Evolutionary conservation across 2,888 invertebrate genomes (phyloP), one percentile per base, ranked within the genome.

Genomic region (Elegia similella): DNA sequence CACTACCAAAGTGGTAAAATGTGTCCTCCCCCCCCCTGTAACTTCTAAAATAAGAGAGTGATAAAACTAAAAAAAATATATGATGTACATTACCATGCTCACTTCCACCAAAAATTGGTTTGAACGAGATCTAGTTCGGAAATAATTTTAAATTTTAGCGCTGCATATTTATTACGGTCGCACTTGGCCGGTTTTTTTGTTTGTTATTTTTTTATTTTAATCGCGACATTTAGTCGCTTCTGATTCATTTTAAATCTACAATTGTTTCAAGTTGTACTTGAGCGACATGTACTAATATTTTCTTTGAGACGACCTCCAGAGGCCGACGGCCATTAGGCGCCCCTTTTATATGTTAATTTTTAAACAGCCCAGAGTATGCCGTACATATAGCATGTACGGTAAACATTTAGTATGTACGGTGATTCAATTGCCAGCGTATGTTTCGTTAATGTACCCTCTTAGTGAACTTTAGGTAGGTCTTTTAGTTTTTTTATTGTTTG

Each of bases 341-440:
- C 53, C n/a, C 46, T 55, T 55, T 55, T 34, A 44, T 44, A 44
- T 55, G 54, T 55, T 55, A 55, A 55, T 55, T 55, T 55, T 55
- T 55, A 55, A 55, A 32, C 54, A 55, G 54, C 16, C 15, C 16
- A 7, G 50, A 50, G 50, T 17, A 16, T 50, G 13, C 15, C 34
- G 34, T 50, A 8, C 6, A 16, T 50, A 50, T n/a, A 38, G 23
- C 47, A 48, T 30, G 13, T 30, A 30, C 15, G 13, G 15, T 6
- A 13, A 30, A 48, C 7, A 30, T 23, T 6, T 0, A 17, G 48
- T 50, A 17, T 30, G 32, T 10, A 32, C 48, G 48, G 48, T 32
- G 50, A 34, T 50, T 34, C 50, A 34, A 50, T 50, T 34, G 50
- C 10, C 15, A 50, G 50, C 34, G 34, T 30, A 50, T 50, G 50